Conservation (phyloP, 2,797 vertebrate species). For the Salmo trutta region DNA sequence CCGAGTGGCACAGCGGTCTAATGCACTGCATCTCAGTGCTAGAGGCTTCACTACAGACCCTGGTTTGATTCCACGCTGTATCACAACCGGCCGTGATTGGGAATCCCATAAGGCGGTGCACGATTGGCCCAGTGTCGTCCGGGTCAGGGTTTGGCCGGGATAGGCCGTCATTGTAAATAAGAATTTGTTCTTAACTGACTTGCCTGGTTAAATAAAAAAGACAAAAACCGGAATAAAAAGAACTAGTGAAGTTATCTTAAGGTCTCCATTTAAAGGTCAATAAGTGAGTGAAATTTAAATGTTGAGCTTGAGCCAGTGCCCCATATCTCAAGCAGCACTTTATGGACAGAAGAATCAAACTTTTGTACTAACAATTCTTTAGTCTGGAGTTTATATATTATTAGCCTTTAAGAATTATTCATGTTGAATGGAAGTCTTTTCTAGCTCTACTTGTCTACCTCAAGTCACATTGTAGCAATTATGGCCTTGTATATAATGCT, state of each 20-base stretch:
- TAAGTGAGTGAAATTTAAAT: not conserved
- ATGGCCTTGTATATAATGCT: not conserved
- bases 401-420: not conserved
- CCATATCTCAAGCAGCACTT: constrained; percentile 1
- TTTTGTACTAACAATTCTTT: not conserved
- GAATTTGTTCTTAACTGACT: too few species aligned
- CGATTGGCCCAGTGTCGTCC: too few species aligned
- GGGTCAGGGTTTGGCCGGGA: too few species aligned
- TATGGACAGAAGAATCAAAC: not conserved
- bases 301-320: not conserved
- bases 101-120: too few species aligned
- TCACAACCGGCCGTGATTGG: too few species aligned
- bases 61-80: too few species aligned
- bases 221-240: not conserved
- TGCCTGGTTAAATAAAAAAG: too few species aligned
- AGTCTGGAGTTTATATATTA: not conserved
- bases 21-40: too few species aligned
- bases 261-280: not conserved
- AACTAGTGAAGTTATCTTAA: constrained; percentile 37
- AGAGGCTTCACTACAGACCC: too few species aligned
- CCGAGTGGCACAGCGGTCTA: too few species aligned
- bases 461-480: too few species aligned
- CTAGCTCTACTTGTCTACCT: not conserved
- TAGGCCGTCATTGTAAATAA: too few species aligned
- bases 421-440: not conserved